These are phyloP conservation scores for Dysmachus trigonus DNA, from an alignment of 2,888 invertebrate species.

Conservation along the genomic window DNA sequence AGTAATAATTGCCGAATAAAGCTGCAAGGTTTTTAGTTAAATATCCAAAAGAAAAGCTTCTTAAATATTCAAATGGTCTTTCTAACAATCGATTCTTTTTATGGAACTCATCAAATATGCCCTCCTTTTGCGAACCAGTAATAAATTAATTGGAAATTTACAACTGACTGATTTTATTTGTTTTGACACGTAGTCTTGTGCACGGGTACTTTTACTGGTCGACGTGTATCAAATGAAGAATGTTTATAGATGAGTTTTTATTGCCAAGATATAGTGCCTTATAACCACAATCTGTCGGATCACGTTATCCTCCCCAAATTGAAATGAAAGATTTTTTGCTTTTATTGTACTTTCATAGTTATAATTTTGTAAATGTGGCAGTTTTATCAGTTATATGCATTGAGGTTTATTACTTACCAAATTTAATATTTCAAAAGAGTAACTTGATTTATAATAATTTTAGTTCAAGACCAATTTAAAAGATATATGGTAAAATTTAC, in stretches of 20 bases:
- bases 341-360: background rate
- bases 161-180: background rate
- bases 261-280: background rate
- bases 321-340: background rate
- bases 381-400: no score
- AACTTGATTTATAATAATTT: no score
- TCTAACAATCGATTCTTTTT: background rate
- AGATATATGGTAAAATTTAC: no score
- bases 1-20: background rate
- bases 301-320: background rate
- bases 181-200: background rate
- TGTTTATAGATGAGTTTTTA: background rate
- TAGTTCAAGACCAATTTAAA: no score
- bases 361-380: background rate
- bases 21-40: background rate
- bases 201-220: background rate
- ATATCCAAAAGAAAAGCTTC: background rate
- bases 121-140: background rate
- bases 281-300: background rate
- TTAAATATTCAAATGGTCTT: background rate
- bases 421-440: no score
- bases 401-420: no score
- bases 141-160: slow-evolving; percentile 35
- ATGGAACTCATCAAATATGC: background rate
- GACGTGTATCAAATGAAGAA: background rate